Conservation (phyloP, 2,888 invertebrate genomes). For the Drosophila setosimentum region DNA sequence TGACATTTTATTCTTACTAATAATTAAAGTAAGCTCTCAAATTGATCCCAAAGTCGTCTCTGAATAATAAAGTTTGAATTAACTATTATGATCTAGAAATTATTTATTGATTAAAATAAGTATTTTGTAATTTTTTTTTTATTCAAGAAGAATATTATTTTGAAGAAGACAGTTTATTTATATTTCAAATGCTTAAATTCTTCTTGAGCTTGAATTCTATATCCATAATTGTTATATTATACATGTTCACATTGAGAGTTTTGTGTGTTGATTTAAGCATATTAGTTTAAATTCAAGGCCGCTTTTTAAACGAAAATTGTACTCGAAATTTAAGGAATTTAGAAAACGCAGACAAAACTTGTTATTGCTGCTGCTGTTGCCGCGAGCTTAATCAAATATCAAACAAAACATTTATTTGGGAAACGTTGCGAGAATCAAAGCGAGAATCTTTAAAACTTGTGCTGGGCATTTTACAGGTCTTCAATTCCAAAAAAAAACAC, state of each 20-base stretch:
- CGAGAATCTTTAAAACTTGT: constrained; percentile 51
- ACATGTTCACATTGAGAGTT: background rate
- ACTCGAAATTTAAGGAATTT: background rate
- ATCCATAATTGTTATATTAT: no score
- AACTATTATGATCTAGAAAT: background rate
- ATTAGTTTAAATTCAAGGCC: background rate
- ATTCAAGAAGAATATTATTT: background rate
- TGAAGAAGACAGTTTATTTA: background rate
- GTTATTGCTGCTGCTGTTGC: background rate
- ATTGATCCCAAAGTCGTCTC: background rate
- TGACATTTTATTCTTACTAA: background rate
- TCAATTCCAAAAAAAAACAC: constrained; percentile 10
- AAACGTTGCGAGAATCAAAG: constrained; percentile 47
- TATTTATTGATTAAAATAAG: background rate
- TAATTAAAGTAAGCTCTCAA: background rate
- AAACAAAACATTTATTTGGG: background rate
- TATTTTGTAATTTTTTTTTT: background rate
- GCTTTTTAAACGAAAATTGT: background rate
- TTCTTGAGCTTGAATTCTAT: background rate
- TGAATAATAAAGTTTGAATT: no score
- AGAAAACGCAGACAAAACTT: no score
- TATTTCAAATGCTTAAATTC: no score
- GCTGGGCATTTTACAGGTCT: constrained; percentile 30
- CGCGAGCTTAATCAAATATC: background rate
- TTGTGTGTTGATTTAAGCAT: background rate